A percentile compares a stretch with the other conserved stretches of the same genome.
These are phyloP conservation scores for Varanus salvator DNA, from an alignment of 2,113 vertebrate genomes.

Conservation along the genomic window DNA sequence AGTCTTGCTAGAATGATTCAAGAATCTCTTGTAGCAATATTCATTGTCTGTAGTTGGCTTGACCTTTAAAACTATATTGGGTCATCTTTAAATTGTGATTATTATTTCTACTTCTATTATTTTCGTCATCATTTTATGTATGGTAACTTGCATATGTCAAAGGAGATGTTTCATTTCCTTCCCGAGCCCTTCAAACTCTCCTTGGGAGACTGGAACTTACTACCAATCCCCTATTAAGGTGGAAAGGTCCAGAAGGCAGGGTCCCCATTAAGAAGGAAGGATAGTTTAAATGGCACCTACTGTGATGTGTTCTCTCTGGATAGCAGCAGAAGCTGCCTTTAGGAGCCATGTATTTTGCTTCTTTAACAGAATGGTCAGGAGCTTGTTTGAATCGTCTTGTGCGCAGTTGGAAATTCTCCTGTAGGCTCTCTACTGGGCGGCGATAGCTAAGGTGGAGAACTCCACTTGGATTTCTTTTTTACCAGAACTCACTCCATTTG, in stretches of 20 bases:
- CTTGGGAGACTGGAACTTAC: background rate
- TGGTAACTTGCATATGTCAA: background rate
- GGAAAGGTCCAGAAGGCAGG: background rate
- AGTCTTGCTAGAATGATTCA: background rate
- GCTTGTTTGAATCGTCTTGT: background rate
- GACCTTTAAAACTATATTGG: slow-evolving; percentile 18
- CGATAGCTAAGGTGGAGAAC: background rate
- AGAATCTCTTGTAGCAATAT: slow-evolving; percentile 8
- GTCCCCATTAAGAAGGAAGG: background rate
- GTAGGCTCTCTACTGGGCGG: background rate
- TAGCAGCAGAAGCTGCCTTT: background rate
- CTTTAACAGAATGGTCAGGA: rapidly evolving
- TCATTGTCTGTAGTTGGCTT: background rate
- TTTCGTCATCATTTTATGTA: too few relatives aligned
- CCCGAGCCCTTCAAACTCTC: background rate
- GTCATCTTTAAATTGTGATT: background rate
- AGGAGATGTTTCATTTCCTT: background rate
- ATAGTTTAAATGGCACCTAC: background rate
- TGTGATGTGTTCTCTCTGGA: background rate
- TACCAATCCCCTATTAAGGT: background rate
- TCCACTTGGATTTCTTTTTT: too few relatives aligned
- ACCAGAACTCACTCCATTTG: too few relatives aligned
- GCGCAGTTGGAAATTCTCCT: background rate
- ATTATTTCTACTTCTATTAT: too few relatives aligned
- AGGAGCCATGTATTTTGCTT: background rate